Conservation (phyloP, 2,113 vertebrate genomes). For the Dasypus novemcinctus region DNA sequence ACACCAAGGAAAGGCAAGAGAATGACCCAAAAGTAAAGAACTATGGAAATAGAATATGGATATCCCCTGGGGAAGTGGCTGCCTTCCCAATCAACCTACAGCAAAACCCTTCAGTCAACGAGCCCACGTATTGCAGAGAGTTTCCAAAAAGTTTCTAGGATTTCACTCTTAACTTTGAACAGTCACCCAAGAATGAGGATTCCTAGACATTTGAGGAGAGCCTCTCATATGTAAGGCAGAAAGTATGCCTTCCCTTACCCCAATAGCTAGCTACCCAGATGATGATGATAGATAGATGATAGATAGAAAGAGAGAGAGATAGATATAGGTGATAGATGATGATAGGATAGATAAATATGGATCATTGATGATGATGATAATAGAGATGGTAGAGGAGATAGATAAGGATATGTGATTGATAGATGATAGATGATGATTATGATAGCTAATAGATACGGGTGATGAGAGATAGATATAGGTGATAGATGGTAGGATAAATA, state of each 20-base stretch:
- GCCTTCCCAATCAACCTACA: background rate
- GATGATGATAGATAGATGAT: too few species aligned
- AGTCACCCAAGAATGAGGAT: background rate
- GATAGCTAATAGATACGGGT: too few species aligned
- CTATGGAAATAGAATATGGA: background rate
- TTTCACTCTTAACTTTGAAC: background rate
- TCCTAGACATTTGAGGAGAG: background rate
- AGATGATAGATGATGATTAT: too few species aligned
- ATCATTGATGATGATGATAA: too few species aligned
- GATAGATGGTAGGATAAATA: too few species aligned
- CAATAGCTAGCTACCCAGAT: too few species aligned
- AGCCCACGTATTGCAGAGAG: background rate
- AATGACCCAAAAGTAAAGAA: background rate
- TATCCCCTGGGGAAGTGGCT: background rate
- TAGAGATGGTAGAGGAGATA: too few species aligned
- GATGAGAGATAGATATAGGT: too few species aligned
- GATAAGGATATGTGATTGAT: too few species aligned
- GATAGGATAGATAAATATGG: too few species aligned
- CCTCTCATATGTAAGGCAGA: background rate
- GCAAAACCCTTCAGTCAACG: background rate
- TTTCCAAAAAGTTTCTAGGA: background rate
- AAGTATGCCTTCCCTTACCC: background rate
- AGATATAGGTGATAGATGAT: too few species aligned
- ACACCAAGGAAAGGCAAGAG: background rate
- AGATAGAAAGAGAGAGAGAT: too few species aligned